Conservation (phyloP, 2,888 invertebrate species). For the Troides oblongomaculatus region DNA sequence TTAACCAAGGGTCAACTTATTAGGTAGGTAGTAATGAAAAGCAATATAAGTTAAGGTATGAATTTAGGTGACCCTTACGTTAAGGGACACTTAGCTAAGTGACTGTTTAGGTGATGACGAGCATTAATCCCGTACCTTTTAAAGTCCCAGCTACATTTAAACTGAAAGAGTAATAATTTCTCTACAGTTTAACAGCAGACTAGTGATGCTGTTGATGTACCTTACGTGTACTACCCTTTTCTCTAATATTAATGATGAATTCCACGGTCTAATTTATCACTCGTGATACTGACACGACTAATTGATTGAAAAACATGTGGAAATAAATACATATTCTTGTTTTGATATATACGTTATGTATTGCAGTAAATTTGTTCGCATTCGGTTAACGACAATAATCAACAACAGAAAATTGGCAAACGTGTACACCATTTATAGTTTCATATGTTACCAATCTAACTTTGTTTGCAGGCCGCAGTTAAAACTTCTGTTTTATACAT, state of each 20-base stretch:
- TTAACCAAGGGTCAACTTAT: neutral
- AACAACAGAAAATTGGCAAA: slow-evolving; percentile 7
- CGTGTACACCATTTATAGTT: slow-evolving; percentile 3
- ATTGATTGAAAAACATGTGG: neutral
- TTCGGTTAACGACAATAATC: slow-evolving; percentile 1
- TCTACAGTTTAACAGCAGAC: too few relatives aligned
- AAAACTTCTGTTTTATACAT: neutral
- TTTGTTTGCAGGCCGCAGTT: neutral
- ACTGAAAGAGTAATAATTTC: too few relatives aligned
- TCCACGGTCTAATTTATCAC: too few relatives aligned
- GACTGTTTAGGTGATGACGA: neutral
- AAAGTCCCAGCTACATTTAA: too few relatives aligned
- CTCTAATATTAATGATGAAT: too few relatives aligned
- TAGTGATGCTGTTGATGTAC: too few relatives aligned
- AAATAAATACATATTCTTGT: neutral
- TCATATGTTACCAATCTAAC: slow-evolving; percentile 1
- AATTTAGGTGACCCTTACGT: neutral
- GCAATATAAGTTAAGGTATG: neutral
- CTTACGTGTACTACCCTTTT: too few relatives aligned
- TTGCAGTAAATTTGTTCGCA: neutral
- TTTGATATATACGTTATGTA: neutral
- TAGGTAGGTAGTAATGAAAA: neutral
- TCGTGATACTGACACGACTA: too few relatives aligned
- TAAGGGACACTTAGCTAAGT: too few relatives aligned
- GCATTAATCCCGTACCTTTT: neutral